Base-by-base conservation (phyloP, 2,797 vertebrate species). In the Cynodonichthys magdalenae region DNA sequence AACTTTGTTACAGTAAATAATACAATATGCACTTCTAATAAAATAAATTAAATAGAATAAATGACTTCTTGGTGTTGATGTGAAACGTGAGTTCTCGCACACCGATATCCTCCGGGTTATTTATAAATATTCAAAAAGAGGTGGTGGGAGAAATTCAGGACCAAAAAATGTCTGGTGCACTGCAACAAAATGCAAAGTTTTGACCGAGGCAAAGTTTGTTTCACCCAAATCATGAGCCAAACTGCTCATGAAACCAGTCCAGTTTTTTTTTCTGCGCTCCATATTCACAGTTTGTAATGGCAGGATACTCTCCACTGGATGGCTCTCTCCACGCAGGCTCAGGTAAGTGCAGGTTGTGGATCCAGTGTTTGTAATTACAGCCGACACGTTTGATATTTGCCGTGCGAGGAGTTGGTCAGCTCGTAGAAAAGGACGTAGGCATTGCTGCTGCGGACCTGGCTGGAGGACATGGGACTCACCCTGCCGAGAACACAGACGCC, bases 391-490 rank as follows among this genome's bases (percentile, higher is more conserved):
- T 83, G 87, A 24, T 78, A 66, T 91, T 95, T 97, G 92, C 95
- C 92, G 77, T 95, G 94, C 1, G 94, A 93, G 66, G 93, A 93
- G 0, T 94, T 74, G 52, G 90, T 87, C 79, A 96, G 87, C 86
- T 99, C 96, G 0, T 98, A 99, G 93, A 99, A 99, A 66, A 99
- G 95, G 80, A 99, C 92, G 47, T 98, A 99, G 79, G 97, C 97
- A 44, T 97, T 95, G 34, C 95, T 96, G 94, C 94, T 96, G 81
- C 95, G 95, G 36, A 98, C 92, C 77, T 98, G 96, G 84, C 95
- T 95, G 81, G 95, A 95, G 6, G 96, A 96, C 92, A 98, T 95
- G 0, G 95, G 95, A 4, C 94, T 96, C 60, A 98, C 97, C 4
- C 97, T 98, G 84, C 60, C 58, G 49, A 28, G 12, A 59, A 44